Percentiles rank a stretch among this genome's conserved stretches.
phyloP scores from a whole-genome alignment of 2,888 invertebrate genomes.

The Temnothorax unifasciatus region DNA sequence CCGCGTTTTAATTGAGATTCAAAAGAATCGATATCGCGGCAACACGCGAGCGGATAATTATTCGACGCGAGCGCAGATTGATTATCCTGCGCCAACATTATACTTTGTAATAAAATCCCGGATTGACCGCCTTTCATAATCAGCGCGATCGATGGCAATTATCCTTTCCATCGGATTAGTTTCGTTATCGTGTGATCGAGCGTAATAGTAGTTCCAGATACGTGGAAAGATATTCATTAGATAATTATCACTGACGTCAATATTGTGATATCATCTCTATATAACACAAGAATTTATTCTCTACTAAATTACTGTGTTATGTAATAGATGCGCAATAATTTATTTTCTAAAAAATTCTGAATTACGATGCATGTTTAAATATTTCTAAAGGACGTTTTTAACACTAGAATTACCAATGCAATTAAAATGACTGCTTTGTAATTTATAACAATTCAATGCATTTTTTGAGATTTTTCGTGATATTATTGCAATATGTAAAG shows the following conservation, averaged over 20 bases:
- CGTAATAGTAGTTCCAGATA: neutral
- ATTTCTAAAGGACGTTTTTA: neutral
- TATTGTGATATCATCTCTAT: neutral
- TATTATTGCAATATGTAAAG: neutral
- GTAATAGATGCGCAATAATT: neutral
- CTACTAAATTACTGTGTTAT: neutral
- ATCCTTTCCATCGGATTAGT: constrained; percentile 22
- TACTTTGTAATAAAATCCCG: constrained; percentile 23
- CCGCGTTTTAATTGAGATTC: constrained; percentile 46
- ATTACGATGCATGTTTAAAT: neutral
- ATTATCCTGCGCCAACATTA: constrained; percentile 40
- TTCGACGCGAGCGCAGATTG: constrained; percentile 32
- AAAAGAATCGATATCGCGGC: constrained; percentile 44
- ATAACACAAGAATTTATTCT: neutral
- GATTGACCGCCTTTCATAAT: constrained; percentile 40
- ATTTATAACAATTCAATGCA: neutral
- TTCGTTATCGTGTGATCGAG: neutral
- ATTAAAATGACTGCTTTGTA: neutral
- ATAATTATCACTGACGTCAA: constrained; percentile 30
- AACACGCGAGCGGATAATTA: constrained; percentile 47
- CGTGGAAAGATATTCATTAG: neutral
- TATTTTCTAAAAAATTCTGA: neutral
- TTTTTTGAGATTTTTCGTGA: neutral
- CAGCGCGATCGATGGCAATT: constrained; percentile 43
- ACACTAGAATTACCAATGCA: neutral